Evolutionary conservation across 2,888 invertebrate genomes (phyloP).

Genomic region (Drosophila stalkeri): DNA sequence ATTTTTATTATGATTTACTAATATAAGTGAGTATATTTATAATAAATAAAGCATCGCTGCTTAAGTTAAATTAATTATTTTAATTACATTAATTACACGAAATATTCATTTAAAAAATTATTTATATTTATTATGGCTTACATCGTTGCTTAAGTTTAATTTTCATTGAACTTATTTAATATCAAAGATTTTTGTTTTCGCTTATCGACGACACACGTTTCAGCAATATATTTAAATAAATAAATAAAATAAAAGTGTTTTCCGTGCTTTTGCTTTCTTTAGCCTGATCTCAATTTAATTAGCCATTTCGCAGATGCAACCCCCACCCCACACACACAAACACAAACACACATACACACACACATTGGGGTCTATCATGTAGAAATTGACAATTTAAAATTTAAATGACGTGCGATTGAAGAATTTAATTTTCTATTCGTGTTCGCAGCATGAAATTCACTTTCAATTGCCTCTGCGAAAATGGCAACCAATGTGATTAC

Average conservation of each 20-base stretch:
- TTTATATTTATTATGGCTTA: too few relatives aligned
- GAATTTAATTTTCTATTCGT: conserved; percentile 82
- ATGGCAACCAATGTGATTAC: conserved; percentile 51
- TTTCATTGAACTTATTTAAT: too few relatives aligned
- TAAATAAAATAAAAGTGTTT: neutral
- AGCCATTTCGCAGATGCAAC: conserved; percentile 69
- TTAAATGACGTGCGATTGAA: conserved; percentile 83
- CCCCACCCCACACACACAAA: conserved; percentile 34
- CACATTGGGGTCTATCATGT: conserved; percentile 1
- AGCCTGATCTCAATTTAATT: conserved; percentile 77
- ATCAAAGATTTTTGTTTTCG: neutral
- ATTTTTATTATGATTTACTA: too few relatives aligned
- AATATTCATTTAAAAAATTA: too few relatives aligned
- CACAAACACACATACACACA: conserved; percentile 10
- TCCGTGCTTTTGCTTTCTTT: conserved; percentile 2
- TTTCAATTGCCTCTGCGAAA: conserved; percentile 42
- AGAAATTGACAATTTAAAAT: conserved; percentile 76
- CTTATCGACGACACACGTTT: neutral
- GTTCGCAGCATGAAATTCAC: conserved; percentile 47
- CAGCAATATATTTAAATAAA: neutral
- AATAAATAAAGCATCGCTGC: too few relatives aligned
- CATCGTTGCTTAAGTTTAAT: too few relatives aligned
- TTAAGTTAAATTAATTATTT: too few relatives aligned
- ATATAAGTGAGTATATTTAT: too few relatives aligned
- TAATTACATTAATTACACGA: too few relatives aligned